Evolutionary conservation across 2,888 invertebrate species (phyloP), one percentile per base, ranked within the genome.

Genomic region (Dusona sp.): DNA sequence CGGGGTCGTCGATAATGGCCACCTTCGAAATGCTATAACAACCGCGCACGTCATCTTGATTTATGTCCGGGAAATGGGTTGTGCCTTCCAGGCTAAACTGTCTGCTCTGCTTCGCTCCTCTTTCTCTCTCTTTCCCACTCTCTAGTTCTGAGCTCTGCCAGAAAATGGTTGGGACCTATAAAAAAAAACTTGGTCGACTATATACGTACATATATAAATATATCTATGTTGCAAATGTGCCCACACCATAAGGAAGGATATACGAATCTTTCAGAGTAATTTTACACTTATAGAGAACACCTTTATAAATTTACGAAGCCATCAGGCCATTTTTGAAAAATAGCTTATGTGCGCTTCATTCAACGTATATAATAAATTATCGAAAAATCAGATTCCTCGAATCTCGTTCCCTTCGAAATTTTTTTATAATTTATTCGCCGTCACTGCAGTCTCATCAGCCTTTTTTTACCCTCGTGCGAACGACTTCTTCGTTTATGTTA

Each of bases 31-130:
- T 89, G 89, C 89, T 91, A 90, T 92, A 92, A 90, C 90, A 89
- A 91, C 89, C 88, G 87, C 85, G 88, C 89, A 90, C 92, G 93
- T 92, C 93, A 91, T 88, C 84, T 88, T 93, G 94, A 94, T 94
- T 94, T 93, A 94, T 93, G 93, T 89, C 90, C 93, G 93, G 92
- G 92, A 94, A 94, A 93, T 93, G 90, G 93, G 91, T 91, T 92
- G 90, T 93, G 92, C 92, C 92, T 92, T 84, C 89, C 90, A 92
- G 93, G 92, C 92, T 91, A 90, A 90, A 91, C 90, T 90, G 90
- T 91, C 92, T 91, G 84, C 84, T 91, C 90, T 92, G 89, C 84
- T 82, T 61, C 64, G 61, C 73, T 78, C 72, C 61, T 51, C 80
- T 78, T 38, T 78, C 51, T 54, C n/a, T 64, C 72, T 77, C 70